Conservation (phyloP, 2,113 vertebrate genomes). For the Panthera tigris region DNA sequence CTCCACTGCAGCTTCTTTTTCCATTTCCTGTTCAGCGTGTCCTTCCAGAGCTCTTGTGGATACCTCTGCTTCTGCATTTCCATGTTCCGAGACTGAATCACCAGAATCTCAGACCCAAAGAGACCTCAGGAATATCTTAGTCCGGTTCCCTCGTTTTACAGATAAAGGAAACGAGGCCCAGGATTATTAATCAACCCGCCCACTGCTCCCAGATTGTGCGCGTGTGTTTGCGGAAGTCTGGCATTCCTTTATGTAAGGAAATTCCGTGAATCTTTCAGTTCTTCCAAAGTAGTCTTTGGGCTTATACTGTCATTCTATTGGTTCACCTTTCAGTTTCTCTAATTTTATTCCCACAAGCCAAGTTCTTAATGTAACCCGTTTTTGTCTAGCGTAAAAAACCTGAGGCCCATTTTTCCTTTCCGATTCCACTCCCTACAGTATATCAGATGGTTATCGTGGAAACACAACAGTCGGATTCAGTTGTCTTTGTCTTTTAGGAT, state of each 20-base stretch:
- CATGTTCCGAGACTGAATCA: not conserved
- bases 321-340: not conserved
- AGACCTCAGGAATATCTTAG: not conserved
- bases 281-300: not conserved
- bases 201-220: no score
- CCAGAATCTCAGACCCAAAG: not conserved
- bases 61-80: not conserved
- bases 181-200: no score
- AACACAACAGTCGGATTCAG: not conserved
- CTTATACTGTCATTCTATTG: not conserved
- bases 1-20: not conserved
- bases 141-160: not conserved
- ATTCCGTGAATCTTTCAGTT: not conserved
- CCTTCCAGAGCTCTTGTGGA: not conserved
- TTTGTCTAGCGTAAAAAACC: not conserved
- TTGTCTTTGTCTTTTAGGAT: not conserved
- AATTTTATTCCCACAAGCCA: constrained; percentile 6
- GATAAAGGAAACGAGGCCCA: not conserved
- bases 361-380: not conserved
- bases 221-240: not conserved
- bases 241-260: not conserved
- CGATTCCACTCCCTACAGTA: not conserved
- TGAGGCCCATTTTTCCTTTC: not conserved
- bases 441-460: not conserved
- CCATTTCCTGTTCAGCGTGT: not conserved